A percentile compares a stretch with the other conserved stretches of the same genome.
Evolutionary conservation across 2,113 vertebrate genomes (phyloP).

Genomic region (Holacanthus passer): DNA sequence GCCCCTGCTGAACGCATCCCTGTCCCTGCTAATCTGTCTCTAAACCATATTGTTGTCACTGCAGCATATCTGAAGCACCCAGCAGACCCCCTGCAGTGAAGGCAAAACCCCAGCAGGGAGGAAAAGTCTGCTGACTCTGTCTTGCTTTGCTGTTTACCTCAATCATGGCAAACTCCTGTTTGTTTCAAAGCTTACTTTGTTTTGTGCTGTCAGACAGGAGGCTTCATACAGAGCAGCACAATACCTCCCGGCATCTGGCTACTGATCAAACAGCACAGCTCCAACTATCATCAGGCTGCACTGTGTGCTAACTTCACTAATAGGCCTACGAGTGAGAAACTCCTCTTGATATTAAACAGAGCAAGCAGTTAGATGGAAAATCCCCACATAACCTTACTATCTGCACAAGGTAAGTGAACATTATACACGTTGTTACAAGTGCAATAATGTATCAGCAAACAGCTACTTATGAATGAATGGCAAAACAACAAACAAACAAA

Average conservation of each 20-base stretch:
- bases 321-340: constrained; percentile 24
- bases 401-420: not conserved
- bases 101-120: constrained; percentile 8
- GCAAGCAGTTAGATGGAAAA: constrained; percentile 8
- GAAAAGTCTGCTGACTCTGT: constrained; percentile 26
- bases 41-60: constrained; percentile 14
- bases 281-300: constrained; percentile 22
- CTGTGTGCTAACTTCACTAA: constrained; percentile 43
- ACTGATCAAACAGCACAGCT: constrained; percentile 64
- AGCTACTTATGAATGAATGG: constrained; percentile 8
- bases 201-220: constrained; percentile 47
- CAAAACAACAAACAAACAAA: too few relatives aligned
- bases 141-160: constrained; percentile 40
- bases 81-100: constrained; percentile 26
- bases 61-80: constrained; percentile 32
- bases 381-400: not conserved
- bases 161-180: constrained; percentile 50
- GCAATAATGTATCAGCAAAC: constrained; percentile 5
- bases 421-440: not conserved
- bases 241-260: constrained; percentile 59
- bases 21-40: constrained; percentile 22
- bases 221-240: constrained; percentile 54
- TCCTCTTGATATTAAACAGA: constrained; percentile 34
- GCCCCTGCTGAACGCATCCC: not conserved
- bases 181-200: constrained; percentile 58